Percentiles rank a stretch among this genome's conserved stretches.
These are phyloP conservation scores for Callithrix jacchus DNA, from an alignment of 2,113 vertebrate species.

Conservation along the genomic window DNA sequence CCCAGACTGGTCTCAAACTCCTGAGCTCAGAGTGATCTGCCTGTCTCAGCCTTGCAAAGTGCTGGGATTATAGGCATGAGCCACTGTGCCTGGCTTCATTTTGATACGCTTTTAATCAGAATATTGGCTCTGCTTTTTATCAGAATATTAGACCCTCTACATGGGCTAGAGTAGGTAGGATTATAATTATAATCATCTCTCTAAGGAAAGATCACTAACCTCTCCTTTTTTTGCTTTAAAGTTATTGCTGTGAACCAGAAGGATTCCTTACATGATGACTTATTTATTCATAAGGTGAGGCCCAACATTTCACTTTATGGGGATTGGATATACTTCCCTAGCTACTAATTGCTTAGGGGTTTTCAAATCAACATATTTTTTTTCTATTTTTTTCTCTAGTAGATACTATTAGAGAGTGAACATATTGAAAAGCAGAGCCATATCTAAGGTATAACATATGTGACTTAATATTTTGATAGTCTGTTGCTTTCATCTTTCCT, in stretches of 20 bases:
- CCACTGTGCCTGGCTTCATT: neutral
- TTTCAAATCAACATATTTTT: neutral
- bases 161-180: neutral
- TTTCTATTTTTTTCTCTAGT: neutral
- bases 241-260: neutral
- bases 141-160: neutral
- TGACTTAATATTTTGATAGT: neutral
- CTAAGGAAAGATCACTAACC: neutral
- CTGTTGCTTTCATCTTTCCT: neutral
- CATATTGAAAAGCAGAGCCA: neutral
- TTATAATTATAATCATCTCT: neutral
- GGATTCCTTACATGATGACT: neutral
- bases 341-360: neutral
- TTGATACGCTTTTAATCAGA: neutral
- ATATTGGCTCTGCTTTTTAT: neutral
- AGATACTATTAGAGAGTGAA: neutral
- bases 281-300: neutral
- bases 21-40: too few species aligned
- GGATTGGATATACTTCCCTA: neutral
- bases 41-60: too few species aligned
- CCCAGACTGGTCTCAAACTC: too few species aligned
- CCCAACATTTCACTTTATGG: neutral
- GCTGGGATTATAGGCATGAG: too few species aligned
- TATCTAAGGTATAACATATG: neutral
- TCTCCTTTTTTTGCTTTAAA: neutral